Percentiles rank a stretch among this genome's conserved stretches.
phyloP scores from a whole-genome alignment of 2,888 invertebrate species.

The Machimus rusticus region DNA sequence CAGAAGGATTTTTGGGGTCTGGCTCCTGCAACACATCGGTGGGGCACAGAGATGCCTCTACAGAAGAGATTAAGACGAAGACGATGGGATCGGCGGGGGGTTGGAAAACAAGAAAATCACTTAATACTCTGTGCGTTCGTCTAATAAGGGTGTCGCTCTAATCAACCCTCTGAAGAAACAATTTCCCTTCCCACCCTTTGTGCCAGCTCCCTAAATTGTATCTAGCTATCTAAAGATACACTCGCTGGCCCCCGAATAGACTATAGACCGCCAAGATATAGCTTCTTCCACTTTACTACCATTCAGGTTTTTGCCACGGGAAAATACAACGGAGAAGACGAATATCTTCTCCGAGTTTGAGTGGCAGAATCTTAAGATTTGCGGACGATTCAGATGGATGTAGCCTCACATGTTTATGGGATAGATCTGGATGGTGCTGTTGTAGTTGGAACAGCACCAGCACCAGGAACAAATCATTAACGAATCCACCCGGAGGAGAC shows the following conservation, averaged over 20 bases:
- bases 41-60: neutral
- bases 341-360: neutral
- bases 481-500: neutral
- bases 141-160: conserved; percentile 42
- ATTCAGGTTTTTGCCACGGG: neutral
- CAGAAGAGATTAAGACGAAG: neutral
- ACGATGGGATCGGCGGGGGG: neutral
- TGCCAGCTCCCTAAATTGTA: neutral
- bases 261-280: neutral
- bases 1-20: neutral
- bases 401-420: conserved; percentile 16
- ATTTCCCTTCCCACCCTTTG: conserved; percentile 26
- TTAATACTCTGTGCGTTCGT: conserved; percentile 40
- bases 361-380: conserved; percentile 36
- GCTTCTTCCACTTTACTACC: neutral
- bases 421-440: neutral
- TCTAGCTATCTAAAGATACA: neutral
- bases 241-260: neutral
- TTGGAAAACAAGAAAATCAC: conserved; percentile 42
- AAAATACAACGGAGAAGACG: neutral
- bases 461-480: conserved; percentile 1
- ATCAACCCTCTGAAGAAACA: conserved; percentile 41
- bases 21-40: neutral
- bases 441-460: neutral
- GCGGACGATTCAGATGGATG: conserved; percentile 21